These are phyloP conservation scores for Drosophila guanche DNA, from an alignment of 1,140 invertebrate genomes.

Conservation along the genomic window DNA sequence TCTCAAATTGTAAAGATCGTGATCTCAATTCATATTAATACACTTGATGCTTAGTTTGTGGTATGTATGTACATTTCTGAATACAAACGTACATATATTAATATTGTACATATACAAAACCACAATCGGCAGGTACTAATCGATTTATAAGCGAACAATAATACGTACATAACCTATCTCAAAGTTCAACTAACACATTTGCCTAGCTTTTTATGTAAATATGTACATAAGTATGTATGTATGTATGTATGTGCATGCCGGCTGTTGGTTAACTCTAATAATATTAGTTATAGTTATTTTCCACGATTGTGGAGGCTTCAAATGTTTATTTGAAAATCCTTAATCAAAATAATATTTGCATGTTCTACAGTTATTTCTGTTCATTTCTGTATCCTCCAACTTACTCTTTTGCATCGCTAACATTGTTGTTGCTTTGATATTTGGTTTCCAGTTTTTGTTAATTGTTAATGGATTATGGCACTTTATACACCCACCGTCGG, in stretches of 20 bases:
- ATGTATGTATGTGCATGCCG: too few species aligned
- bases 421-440: constrained; percentile 2
- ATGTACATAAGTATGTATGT: too few species aligned
- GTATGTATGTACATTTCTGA: too few species aligned
- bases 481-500: constrained; percentile 9
- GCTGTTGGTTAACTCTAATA: too few species aligned
- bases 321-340: background rate
- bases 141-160: too few species aligned
- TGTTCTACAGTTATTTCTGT: too few species aligned
- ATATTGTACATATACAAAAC: background rate
- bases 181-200: background rate
- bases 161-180: constrained; percentile 2
- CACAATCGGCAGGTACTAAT: too few species aligned
- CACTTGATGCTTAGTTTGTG: background rate
- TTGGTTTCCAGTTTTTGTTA: background rate
- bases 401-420: constrained; percentile 12
- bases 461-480: constrained; percentile 5
- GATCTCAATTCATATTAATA: constrained; percentile 19
- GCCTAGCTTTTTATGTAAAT: too few species aligned
- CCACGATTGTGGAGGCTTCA: too few species aligned
- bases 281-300: too few species aligned
- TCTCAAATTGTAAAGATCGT: constrained; percentile 1
- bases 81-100: background rate
- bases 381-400: background rate
- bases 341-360: too few species aligned